A percentile compares a stretch with the other conserved stretches of the same genome.
Conservation (phyloP, 2,113 vertebrate genomes). For the Prinia subflava region DNA sequence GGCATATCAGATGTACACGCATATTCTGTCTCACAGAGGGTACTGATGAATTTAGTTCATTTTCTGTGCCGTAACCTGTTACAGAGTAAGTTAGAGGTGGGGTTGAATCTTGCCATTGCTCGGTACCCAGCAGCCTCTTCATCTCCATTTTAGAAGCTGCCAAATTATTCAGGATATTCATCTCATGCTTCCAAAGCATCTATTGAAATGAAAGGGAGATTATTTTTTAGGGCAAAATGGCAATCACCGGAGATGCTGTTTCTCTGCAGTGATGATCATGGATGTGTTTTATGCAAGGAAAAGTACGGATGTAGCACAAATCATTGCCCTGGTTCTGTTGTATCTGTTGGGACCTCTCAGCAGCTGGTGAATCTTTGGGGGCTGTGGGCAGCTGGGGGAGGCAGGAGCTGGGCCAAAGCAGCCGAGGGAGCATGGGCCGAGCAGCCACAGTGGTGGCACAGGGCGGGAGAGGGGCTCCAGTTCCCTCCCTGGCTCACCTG, state of each 20-base stretch:
- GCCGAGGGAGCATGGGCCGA: background rate
- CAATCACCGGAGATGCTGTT: slow-evolving; percentile 27
- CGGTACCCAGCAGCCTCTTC: background rate
- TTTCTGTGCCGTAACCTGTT: background rate
- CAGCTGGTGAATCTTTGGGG: background rate
- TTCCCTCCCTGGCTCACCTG: background rate
- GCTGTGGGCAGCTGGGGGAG: background rate
- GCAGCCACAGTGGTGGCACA: fast-evolving
- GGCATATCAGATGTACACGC: background rate
- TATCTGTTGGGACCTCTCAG: fast-evolving
- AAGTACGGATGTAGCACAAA: background rate
- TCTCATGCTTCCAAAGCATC: background rate
- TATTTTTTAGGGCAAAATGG: slow-evolving; percentile 58
- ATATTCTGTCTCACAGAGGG: background rate
- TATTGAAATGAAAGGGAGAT: slow-evolving; percentile 52
- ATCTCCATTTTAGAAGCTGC: background rate
- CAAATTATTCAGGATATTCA: background rate
- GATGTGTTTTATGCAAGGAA: background rate
- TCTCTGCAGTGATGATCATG: background rate
- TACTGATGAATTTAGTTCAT: background rate
- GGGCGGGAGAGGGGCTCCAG: background rate
- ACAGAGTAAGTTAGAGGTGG: background rate
- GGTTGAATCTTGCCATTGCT: background rate
- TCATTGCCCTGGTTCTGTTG: background rate
- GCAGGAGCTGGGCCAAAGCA: background rate